phyloP scores from a whole-genome alignment of 1,140 invertebrate genomes.

The Antheraea mylitta region DNA sequence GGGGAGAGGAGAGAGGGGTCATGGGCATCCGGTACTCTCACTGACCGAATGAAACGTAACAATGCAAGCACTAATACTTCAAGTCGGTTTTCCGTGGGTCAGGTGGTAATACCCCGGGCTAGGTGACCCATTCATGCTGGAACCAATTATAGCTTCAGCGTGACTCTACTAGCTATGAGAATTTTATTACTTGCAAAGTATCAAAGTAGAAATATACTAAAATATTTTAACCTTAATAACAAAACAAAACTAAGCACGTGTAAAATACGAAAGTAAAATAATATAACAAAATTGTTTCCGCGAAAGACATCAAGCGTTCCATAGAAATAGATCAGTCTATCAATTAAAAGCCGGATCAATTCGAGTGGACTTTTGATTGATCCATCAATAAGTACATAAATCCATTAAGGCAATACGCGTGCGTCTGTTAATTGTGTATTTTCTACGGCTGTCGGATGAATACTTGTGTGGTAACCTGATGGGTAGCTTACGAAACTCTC shows the following conservation, averaged over 20 bases:
- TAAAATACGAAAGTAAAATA: constrained; percentile 4
- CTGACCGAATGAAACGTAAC: too few species aligned
- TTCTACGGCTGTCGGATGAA: constrained; percentile 51
- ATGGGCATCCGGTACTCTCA: too few species aligned
- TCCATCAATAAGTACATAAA: constrained; percentile 72
- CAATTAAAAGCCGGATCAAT: constrained; percentile 53
- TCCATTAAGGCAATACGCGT: constrained; percentile 65
- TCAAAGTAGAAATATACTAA: too few species aligned
- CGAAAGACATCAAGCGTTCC: constrained; percentile 8
- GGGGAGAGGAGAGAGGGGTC: too few species aligned
- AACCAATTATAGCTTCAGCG: too few species aligned
- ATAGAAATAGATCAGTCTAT: constrained; percentile 59
- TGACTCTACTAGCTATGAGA: too few species aligned
- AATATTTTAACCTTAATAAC: too few species aligned
- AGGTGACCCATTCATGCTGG: too few species aligned
- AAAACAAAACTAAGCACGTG: not conserved
- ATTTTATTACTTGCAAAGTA: too few species aligned
- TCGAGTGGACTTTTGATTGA: constrained; percentile 63
- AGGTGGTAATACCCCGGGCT: too few species aligned
- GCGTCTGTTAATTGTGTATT: constrained; percentile 59
- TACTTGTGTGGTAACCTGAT: constrained; percentile 1
- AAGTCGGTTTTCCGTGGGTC: too few species aligned
- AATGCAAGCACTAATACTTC: too few species aligned
- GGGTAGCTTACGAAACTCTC: not conserved
- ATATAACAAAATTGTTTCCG: constrained; percentile 4